A percentile compares a stretch with the other conserved stretches of the same genome.
Conservation (phyloP, 2,888 invertebrate genomes). For the Iphiclides podalirius region DNA sequence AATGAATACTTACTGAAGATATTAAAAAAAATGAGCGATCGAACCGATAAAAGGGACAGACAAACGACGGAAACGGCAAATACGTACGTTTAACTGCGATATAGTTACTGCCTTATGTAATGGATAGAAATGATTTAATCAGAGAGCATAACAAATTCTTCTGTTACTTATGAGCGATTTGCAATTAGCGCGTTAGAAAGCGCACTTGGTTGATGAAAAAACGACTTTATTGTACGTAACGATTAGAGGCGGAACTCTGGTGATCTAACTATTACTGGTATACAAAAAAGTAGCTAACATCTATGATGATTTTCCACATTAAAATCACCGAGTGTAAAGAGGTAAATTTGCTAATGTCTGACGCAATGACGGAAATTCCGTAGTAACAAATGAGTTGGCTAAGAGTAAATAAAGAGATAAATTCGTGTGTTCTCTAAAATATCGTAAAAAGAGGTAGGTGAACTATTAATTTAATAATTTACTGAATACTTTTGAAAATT, state of each 20-base stretch:
- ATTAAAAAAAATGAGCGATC: background rate
- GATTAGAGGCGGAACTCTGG: slow-evolving; percentile 1
- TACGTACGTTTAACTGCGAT: slow-evolving; percentile 5
- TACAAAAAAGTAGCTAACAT: background rate
- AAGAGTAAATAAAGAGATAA: no score
- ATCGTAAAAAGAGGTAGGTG: no score
- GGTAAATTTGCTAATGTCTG: background rate
- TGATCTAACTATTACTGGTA: slow-evolving; percentile 6
- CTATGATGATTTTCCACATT: no score
- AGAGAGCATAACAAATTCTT: slow-evolving; percentile 6
- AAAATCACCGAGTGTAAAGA: background rate
- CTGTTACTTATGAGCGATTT: background rate
- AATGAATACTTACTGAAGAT: slow-evolving; percentile 8
- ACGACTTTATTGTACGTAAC: background rate
- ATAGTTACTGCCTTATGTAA: slow-evolving; percentile 1
- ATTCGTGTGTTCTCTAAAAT: no score
- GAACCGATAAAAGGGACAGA: slow-evolving; percentile 9
- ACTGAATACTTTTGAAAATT: no score
- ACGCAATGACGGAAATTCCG: no score
- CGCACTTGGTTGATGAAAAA: background rate
- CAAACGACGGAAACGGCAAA: slow-evolving; percentile 14
- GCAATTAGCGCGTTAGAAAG: slow-evolving; percentile 4
- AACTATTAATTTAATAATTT: no score
- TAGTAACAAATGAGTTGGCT: no score
- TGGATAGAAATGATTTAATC: slow-evolving; percentile 7